Conservation (phyloP, 2,797 vertebrate genomes). For the Meda fulgida region DNA sequence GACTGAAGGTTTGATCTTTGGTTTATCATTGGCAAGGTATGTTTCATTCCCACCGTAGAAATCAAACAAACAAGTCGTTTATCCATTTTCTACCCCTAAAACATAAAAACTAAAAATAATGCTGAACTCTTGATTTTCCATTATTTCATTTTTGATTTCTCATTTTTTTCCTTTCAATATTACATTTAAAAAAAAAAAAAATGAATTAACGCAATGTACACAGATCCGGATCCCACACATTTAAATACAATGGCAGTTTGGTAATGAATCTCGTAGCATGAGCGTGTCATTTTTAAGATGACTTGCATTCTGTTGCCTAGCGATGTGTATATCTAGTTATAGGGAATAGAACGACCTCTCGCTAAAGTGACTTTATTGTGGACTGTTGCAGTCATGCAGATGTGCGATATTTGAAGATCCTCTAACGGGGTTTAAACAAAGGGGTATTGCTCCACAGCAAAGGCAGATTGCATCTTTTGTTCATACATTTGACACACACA, state of each 20-base stretch:
- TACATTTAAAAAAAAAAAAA: neutral
- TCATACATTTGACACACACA: neutral
- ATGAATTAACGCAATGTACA: neutral
- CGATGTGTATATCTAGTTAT: neutral
- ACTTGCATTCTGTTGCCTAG: neutral
- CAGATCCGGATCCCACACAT: neutral
- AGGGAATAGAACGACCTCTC: neutral
- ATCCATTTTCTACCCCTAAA: neutral
- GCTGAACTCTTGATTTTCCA: no score
- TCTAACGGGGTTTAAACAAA: neutral
- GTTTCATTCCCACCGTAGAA: neutral
- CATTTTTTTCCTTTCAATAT: neutral
- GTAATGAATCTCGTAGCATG: neutral
- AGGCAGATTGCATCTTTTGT: constrained; percentile 32
- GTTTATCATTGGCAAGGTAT: neutral
- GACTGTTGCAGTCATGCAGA: neutral
- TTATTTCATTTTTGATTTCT: neutral
- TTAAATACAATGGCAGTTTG: neutral
- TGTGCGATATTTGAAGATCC: neutral
- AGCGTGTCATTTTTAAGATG: neutral
- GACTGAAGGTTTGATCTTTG: neutral
- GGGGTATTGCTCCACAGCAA: neutral
- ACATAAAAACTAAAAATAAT: no score
- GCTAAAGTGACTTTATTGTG: neutral
- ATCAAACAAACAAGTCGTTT: no score